phyloP scores from a whole-genome alignment of 2,797 vertebrate species.

The Hippoglossus hippoglossus region DNA sequence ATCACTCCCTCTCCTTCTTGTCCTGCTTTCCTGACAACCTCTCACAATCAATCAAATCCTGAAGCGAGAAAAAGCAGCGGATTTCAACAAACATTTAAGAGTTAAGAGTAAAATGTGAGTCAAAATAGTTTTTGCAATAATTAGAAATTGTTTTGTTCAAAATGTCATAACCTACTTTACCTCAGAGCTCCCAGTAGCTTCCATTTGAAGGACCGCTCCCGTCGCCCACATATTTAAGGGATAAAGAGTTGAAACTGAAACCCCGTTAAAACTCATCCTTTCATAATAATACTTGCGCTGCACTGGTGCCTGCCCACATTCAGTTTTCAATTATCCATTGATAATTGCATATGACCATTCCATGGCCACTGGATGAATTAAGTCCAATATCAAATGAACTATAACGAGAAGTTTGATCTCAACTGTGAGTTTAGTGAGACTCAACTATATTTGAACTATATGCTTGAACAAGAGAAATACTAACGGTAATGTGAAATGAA shows the following conservation, averaged over 20 bases:
- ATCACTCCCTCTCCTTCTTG: background rate
- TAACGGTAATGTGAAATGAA: too few species aligned
- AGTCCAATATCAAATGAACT: constrained; percentile 1
- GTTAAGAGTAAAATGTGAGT: background rate
- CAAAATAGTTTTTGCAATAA: background rate
- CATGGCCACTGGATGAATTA: background rate
- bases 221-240: background rate
- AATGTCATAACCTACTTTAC: background rate
- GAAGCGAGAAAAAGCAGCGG: too few species aligned
- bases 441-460: too few species aligned
- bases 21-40: background rate
- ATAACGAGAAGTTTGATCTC: background rate
- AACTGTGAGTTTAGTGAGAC: background rate
- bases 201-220: background rate
- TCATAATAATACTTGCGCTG: background rate
- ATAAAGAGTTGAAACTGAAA: constrained; percentile 3
- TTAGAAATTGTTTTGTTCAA: background rate
- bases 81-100: too few species aligned
- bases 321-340: constrained; percentile 16
- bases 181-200: background rate
- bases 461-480: too few species aligned
- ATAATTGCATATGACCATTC: constrained; percentile 23
- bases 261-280: background rate
- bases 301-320: constrained; percentile 1
- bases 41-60: background rate